Percentiles rank a stretch among this genome's conserved stretches.
These are phyloP conservation scores for Chelon auratus DNA, from an alignment of 2,797 vertebrate genomes.

Conservation along the genomic window DNA sequence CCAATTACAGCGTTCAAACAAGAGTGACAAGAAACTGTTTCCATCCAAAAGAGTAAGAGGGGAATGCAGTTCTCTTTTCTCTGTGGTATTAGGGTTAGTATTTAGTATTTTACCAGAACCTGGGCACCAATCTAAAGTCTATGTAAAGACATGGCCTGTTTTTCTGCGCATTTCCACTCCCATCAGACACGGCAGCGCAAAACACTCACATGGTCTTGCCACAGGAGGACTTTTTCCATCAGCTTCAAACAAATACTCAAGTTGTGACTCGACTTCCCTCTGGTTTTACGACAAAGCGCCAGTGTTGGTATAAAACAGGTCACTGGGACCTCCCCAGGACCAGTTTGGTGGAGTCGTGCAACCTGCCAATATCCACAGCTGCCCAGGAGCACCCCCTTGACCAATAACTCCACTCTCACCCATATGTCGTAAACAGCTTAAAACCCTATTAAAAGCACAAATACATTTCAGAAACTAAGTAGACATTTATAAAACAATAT, in stretches of 20 bases:
- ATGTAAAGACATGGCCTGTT: conserved; percentile 65
- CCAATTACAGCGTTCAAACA: conserved; percentile 74
- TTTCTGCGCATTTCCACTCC: conserved; percentile 62
- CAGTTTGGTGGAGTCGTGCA: conserved; percentile 64
- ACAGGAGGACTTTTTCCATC: conserved; percentile 76
- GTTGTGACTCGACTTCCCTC: conserved; percentile 82
- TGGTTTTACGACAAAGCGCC: conserved; percentile 80
- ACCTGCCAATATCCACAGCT: conserved; percentile 80
- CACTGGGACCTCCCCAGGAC: conserved; percentile 85
- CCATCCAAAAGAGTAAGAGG: conserved; percentile 70
- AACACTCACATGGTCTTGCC: conserved; percentile 61
- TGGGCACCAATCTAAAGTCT: conserved; percentile 63
- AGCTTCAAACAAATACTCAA: conserved; percentile 79
- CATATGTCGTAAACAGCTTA: conserved; percentile 83
- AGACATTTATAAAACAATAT: conserved; percentile 82
- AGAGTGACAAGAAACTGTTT: conserved; percentile 66
- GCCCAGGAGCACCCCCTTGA: conserved; percentile 63
- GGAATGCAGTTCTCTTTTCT: conserved; percentile 63
- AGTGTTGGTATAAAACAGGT: conserved; percentile 87
- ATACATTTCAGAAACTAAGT: conserved; percentile 80
- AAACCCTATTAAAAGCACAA: conserved; percentile 83
- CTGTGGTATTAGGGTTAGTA: conserved; percentile 58
- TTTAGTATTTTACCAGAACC: conserved; percentile 77
- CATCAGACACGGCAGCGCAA: conserved; percentile 69
- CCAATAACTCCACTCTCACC: conserved; percentile 82